These are phyloP conservation scores for Hyperoplus lanceolatus DNA, from an alignment of 2,797 vertebrate genomes.

Conservation along the genomic window DNA sequence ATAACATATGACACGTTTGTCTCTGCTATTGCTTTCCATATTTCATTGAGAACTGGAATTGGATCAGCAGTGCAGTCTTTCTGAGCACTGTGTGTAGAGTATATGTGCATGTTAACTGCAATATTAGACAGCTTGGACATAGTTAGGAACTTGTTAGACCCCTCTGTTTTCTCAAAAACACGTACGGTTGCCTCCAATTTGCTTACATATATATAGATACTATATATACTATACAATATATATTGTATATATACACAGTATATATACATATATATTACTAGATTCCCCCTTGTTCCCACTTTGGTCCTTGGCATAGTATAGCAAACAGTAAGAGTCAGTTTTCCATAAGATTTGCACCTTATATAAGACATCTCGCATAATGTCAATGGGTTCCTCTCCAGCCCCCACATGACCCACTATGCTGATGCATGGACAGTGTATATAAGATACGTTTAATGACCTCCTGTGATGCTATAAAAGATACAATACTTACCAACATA, in stretches of 20 bases:
- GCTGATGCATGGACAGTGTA: neutral
- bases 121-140: neutral
- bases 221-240: too few relatives aligned
- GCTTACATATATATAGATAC: too few relatives aligned
- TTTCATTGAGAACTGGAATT: neutral
- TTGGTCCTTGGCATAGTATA: neutral
- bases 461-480: neutral
- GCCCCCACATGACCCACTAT: neutral
- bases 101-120: neutral
- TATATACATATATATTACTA: too few relatives aligned
- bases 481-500: neutral
- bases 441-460: neutral
- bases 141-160: neutral
- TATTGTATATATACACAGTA: too few relatives aligned
- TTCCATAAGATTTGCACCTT: neutral
- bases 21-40: neutral
- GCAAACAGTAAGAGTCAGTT: neutral
- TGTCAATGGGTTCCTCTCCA: too few relatives aligned
- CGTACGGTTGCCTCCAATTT: neutral
- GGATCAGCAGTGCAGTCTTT: neutral
- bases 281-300: neutral
- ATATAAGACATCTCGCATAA: too few relatives aligned
- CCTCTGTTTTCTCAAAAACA: conserved; percentile 14
- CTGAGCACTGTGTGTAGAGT: neutral
- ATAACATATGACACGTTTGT: neutral